Evolutionary conservation across 1,140 invertebrate genomes (phyloP).

Genomic region (Ceratitis capitata): DNA sequence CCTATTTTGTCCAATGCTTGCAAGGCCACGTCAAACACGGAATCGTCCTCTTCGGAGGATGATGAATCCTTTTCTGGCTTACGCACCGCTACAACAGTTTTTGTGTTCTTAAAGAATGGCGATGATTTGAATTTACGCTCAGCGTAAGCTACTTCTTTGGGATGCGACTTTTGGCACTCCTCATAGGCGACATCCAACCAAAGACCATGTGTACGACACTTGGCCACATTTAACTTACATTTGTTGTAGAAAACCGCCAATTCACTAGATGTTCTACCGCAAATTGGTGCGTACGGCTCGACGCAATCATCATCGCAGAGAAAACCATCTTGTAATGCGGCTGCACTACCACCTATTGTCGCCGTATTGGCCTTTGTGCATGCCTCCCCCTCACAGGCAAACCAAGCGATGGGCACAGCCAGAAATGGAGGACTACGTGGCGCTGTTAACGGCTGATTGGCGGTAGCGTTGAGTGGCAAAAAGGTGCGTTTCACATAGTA

Average conservation of each 20-base stretch:
- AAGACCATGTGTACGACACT: slow-evolving; percentile 58
- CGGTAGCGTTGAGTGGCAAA: slow-evolving; percentile 41
- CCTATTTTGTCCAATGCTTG: slow-evolving; percentile 11
- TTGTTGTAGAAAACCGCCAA: slow-evolving; percentile 61
- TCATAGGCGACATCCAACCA: slow-evolving; percentile 54
- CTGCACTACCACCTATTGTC: slow-evolving; percentile 51
- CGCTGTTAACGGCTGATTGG: slow-evolving; percentile 8
- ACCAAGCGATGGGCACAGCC: slow-evolving; percentile 62
- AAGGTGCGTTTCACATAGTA: slow-evolving; percentile 62
- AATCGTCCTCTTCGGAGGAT: neutral
- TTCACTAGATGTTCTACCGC: slow-evolving; percentile 54
- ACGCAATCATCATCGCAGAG: slow-evolving; percentile 60
- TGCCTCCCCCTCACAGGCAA: slow-evolving; percentile 46
- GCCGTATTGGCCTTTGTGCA: slow-evolving; percentile 51
- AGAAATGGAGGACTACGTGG: slow-evolving; percentile 54
- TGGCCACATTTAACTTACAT: slow-evolving; percentile 59
- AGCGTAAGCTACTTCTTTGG: slow-evolving; percentile 55
- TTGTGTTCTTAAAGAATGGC: slow-evolving; percentile 49
- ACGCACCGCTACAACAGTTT: neutral
- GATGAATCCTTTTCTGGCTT: neutral
- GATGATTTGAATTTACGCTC: slow-evolving; percentile 56
- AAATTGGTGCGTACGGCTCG: slow-evolving; percentile 58
- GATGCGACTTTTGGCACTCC: slow-evolving; percentile 53
- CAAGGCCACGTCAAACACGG: neutral
- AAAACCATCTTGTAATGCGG: slow-evolving; percentile 54